Evolutionary conservation across 2,797 vertebrate genomes (phyloP).

Genomic region (Onychomys arenicola): DNA sequence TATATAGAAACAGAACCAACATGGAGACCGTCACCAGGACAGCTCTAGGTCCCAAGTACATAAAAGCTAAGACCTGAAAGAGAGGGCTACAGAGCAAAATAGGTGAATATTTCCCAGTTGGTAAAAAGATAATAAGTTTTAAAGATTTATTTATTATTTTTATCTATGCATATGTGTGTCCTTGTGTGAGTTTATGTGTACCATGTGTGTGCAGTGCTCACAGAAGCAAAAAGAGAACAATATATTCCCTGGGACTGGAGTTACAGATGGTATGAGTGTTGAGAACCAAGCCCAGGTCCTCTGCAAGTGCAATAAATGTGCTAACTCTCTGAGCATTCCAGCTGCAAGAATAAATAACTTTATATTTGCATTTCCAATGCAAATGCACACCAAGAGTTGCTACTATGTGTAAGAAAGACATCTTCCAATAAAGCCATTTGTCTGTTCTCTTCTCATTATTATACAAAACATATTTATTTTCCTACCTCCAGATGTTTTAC

Average conservation of each 20-base stretch:
- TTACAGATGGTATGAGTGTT: neutral
- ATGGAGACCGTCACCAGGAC: neutral
- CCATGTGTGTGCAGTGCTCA: neutral
- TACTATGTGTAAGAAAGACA: neutral
- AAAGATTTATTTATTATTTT: neutral
- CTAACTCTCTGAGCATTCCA: neutral
- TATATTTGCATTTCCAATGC: slow-evolving; percentile 7
- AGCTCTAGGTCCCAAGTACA: slow-evolving; percentile 2
- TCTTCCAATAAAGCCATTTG: neutral
- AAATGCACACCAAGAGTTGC: neutral
- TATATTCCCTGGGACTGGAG: neutral
- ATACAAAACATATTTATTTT: neutral
- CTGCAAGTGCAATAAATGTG: no score
- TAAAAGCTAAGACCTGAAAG: slow-evolving; percentile 1
- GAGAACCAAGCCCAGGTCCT: neutral
- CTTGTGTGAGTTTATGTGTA: neutral
- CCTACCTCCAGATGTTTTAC: neutral
- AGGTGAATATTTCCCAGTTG: slow-evolving; percentile 11
- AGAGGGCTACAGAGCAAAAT: neutral
- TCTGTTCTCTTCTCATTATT: neutral
- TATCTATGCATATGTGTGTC: neutral
- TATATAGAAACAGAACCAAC: neutral
- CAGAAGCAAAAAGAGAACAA: neutral
- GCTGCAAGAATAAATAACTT: neutral
- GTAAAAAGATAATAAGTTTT: neutral